Evolutionary conservation across 2,888 invertebrate species (phyloP), one percentile per base, ranked within the genome.

Genomic region (Autographa gamma): DNA sequence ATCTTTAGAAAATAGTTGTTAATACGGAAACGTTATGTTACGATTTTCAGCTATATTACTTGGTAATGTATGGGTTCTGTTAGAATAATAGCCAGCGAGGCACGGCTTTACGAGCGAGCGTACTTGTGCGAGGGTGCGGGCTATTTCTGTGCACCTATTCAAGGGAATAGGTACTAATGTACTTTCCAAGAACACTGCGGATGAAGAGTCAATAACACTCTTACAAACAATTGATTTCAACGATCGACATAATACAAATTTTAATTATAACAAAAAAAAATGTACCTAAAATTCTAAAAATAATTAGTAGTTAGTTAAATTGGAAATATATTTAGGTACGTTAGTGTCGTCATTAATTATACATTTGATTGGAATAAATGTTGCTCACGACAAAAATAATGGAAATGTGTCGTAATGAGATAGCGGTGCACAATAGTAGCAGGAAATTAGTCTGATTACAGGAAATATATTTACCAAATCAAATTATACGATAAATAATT

Each of bases 111-210:
- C 81, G 82, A 83, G 72, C 73, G 19, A 61, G 63, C 73, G 80
- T 60, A 65, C 67, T 64, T 62, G 78, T 64, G 68, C 69, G 60
- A 78, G 73, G 83, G 76, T 74, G 77, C 54, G 60, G 7, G 79
- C 71, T 85, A 85, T 85, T 85, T 84, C 61, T 34, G 85, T 60
- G 62, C 69, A 66, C 66, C 67, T 74, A 76, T 73, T 80, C 75
- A 73, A 79, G 68, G 75, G 70, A 66, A 77, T 80, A 77, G 60
- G 54, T 64, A 69, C 71, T 11, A 56, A 18, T 56, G 67, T 52
- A 62, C 63, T 25, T 77, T 77, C 80, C 80, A 43, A 66, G 77
- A 77, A 77, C 67, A 71, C 63, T 75, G 54, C 54, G 48, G 19
- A 76, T 70, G 60, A 14, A 74, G 60, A 41, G 64, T 60, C 61